Evolutionary conservation across 2,797 vertebrate species (phyloP), one percentile per base, ranked within the genome.

Genomic region (Odontamblyopus lacepedii): DNA sequence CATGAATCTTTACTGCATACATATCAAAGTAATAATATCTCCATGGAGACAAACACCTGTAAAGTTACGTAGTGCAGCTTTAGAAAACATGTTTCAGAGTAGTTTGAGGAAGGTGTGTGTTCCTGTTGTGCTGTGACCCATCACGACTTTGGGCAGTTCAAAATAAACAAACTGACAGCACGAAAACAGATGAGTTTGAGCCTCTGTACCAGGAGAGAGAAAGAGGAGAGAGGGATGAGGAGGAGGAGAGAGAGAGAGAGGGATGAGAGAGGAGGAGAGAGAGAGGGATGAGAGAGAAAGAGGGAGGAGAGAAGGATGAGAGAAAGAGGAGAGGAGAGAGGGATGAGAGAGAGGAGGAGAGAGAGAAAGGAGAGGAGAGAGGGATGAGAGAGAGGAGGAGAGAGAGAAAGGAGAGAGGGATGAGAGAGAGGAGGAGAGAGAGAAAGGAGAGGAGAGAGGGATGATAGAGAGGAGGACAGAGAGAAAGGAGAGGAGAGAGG

Each of bases 121-220:
- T 26, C 4, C 4, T 44, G 9, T 41, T 63, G 35, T 2, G 67
- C 71, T 73, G 69, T 27, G 5, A 76, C 70, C 63, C 71, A 74
- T 70, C 55, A 8, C 0, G 51, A 74, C 75, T 50, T 26, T 29
- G 30, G 77, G 81, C 53, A 62, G 51, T 38, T 9, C 7, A 38
- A 82, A 72, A 62, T 69, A 64, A 77, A 69, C 68, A 80, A 65
- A 68, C 82, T 79, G 82, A 86, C 73, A 71, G 79, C 81, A 79
- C 72, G 67, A 80, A 66, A 63, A 66, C 73, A 38, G 16, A 67
- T 0, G n/a, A 51, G 71, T 35, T 60, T 8, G 35, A 38, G 35
- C 6, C 1, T 1, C 35, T 38, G 35, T 8, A 38, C 35, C 35
- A 9, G 35, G 35, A 38, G 8, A 38, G 35, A 35, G 67, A 70